Evolutionary conservation across 2,113 vertebrate species (phyloP).

Genomic region (Orthonyx spaldingii): DNA sequence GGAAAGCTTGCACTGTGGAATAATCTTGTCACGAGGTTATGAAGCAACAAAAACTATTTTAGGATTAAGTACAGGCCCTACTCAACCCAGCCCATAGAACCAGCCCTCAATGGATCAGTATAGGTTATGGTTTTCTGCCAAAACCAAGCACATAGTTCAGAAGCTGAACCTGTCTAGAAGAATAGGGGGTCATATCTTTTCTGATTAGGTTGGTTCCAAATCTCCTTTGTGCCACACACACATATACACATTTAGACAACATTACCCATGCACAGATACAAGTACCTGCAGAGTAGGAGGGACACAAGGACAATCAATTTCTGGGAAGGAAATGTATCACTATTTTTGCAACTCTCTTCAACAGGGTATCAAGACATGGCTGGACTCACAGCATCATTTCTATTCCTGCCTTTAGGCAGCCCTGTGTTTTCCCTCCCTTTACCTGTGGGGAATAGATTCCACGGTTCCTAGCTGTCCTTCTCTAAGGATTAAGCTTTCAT

Average conservation of each 20-base stretch:
- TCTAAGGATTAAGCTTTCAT: slow-evolving; percentile 35
- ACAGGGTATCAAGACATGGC: not conserved
- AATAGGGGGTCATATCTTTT: not conserved
- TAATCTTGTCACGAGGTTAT: slow-evolving; percentile 7
- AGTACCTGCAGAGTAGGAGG: not conserved
- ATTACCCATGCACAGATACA: not conserved
- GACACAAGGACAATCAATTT: not conserved
- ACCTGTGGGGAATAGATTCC: slow-evolving; percentile 35
- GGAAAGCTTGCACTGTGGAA: slow-evolving; percentile 7
- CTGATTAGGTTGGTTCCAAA: not conserved
- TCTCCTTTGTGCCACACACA: not conserved
- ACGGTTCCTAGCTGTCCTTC: slow-evolving; percentile 35
- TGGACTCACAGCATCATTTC: not conserved
- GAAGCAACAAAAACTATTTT: slow-evolving; percentile 31
- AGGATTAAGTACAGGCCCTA: not conserved
- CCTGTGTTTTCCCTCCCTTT: not conserved
- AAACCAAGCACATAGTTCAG: not conserved
- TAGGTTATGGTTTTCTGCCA: not conserved
- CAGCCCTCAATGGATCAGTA: not conserved
- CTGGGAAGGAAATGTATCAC: not conserved
- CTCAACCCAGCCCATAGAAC: not conserved
- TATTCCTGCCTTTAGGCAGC: not conserved
- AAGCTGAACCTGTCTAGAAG: not conserved
- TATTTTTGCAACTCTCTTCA: not conserved
- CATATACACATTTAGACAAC: not conserved